Evolutionary conservation across 2,888 invertebrate species (phyloP).

Genomic region (Pogonocherus hispidulus): DNA sequence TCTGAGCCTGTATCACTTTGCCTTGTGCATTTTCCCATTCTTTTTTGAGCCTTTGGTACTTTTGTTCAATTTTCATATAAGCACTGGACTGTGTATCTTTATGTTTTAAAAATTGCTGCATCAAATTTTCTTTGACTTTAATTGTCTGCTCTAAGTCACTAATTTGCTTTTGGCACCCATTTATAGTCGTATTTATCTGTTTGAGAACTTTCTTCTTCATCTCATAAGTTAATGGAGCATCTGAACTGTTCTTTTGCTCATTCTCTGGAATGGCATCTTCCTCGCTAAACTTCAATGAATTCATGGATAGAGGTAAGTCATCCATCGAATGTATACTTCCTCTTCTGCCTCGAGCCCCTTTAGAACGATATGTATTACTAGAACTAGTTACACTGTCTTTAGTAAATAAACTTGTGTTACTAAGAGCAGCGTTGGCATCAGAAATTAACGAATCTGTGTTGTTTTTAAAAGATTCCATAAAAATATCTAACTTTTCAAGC

Average conservation of each 20-base stretch:
- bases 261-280: conserved; percentile 50
- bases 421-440: conserved; percentile 60
- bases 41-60: conserved; percentile 73
- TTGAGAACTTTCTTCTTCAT: conserved; percentile 62
- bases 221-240: conserved; percentile 53
- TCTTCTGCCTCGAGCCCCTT: conserved; percentile 64
- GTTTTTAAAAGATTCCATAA: conserved; percentile 79
- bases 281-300: conserved; percentile 53
- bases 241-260: conserved; percentile 45
- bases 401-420: conserved; percentile 45
- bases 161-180: conserved; percentile 70
- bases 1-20: conserved; percentile 71
- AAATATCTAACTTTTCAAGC: conserved; percentile 79
- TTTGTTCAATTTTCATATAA: conserved; percentile 75
- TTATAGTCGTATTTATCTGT: conserved; percentile 59
- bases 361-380: conserved; percentile 61
- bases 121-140: conserved; percentile 79
- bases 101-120: conserved; percentile 77
- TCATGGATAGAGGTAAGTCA: conserved; percentile 57
- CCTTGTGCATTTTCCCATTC: conserved; percentile 74
- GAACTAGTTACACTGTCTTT: conserved; percentile 62
- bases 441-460: conserved; percentile 79
- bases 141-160: conserved; percentile 79
- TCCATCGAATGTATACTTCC: conserved; percentile 66
- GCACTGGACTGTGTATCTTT: conserved; percentile 73